Conservation (phyloP, 1,140 invertebrate species). For the Listronotus bonariensis region DNA sequence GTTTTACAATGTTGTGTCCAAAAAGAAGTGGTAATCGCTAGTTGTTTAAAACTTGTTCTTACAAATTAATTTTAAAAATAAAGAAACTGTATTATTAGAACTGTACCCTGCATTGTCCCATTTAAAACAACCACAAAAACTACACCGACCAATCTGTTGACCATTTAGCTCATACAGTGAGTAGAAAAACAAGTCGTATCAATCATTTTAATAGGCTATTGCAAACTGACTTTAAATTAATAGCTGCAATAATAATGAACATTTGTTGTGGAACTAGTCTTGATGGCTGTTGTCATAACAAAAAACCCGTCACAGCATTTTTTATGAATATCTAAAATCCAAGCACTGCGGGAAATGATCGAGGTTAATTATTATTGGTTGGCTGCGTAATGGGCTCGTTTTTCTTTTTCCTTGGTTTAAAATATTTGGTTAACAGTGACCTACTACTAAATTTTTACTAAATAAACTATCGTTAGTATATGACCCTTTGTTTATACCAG, state of each 20-base stretch:
- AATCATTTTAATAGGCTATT: constrained; percentile 47
- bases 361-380: not conserved
- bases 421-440: no score
- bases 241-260: constrained; percentile 43
- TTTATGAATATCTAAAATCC: constrained; percentile 36
- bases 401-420: no score
- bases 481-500: no score
- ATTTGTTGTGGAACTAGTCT: constrained; percentile 42
- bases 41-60: no score
- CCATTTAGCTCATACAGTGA: constrained; percentile 13
- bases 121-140: constrained; percentile 1
- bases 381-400: no score
- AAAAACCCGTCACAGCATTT: constrained; percentile 36
- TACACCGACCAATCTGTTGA: constrained; percentile 2
- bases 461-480: no score
- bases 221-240: constrained; percentile 42
- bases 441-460: no score
- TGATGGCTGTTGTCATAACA: constrained; percentile 43
- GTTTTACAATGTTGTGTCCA: no score
- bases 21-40: no score
- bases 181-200: constrained; percentile 33
- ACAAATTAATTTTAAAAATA: no score
- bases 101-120: not conserved
- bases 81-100: no score
- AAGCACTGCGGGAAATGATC: constrained; percentile 20